These are phyloP conservation scores for Calvadosia cruxmelitensis DNA, from an alignment of 30 jellyfish, hydroid and myxozoan genomes.

Conservation along the genomic window DNA sequence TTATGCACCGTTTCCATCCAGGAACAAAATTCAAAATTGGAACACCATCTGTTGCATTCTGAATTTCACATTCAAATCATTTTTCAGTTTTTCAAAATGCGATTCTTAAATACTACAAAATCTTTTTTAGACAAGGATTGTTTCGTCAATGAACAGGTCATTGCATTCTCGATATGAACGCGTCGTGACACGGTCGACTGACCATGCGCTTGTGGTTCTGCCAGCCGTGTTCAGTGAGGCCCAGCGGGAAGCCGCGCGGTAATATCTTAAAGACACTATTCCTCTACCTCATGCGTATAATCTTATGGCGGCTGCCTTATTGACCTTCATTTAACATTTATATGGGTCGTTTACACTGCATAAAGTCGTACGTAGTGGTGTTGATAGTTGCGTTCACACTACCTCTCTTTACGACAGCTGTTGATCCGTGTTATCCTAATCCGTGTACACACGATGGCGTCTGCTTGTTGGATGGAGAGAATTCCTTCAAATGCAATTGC, in stretches of 20 bases:
- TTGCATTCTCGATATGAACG: too few relatives aligned
- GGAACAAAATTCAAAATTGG: too few relatives aligned
- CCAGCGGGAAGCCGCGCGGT: background rate
- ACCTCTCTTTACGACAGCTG: constrained; percentile 26
- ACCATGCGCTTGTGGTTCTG: background rate
- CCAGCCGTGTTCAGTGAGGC: background rate
- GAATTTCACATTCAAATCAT: too few relatives aligned
- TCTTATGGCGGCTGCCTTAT: background rate
- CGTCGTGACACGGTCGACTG: too few relatives aligned
- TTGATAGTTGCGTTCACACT: background rate
- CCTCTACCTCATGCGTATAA: background rate
- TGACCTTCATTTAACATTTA: background rate
- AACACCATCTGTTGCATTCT: too few relatives aligned
- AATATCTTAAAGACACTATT: background rate
- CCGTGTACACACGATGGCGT: constrained; percentile 74
- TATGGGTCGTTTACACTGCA: background rate
- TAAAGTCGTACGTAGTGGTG: background rate
- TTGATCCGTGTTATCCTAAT: constrained; percentile 87
- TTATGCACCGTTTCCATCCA: too few relatives aligned
- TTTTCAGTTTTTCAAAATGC: too few relatives aligned
- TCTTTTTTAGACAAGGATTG: too few relatives aligned
- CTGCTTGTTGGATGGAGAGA: constrained; percentile 50
- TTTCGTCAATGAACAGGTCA: too few relatives aligned
- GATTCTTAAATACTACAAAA: too few relatives aligned
- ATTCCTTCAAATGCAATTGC: constrained; percentile 71